Percentiles rank a stretch among this genome's conserved stretches.
phyloP scores from a whole-genome alignment of 2,888 invertebrate species.

The Amphipoea oculea region DNA sequence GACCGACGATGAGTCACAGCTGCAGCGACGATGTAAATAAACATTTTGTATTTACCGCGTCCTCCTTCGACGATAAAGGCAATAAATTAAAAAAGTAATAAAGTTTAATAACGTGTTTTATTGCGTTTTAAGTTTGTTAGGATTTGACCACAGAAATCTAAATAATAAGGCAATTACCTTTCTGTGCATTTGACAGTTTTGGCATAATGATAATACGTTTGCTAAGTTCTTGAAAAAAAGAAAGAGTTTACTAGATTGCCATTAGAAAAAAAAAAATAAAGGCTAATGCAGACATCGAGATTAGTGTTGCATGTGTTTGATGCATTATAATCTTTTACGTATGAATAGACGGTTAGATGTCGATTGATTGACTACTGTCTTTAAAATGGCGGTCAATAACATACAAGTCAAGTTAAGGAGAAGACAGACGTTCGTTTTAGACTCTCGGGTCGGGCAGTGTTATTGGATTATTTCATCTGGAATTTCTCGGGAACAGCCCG shows the following conservation, averaged over 20 bases:
- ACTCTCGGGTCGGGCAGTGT: neutral
- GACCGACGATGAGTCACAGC: conserved; percentile 17
- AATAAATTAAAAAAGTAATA: conserved; percentile 2
- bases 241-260: neutral
- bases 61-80: neutral
- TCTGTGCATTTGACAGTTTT: neutral
- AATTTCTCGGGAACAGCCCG: too few relatives aligned
- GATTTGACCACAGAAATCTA: neutral
- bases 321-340: neutral
- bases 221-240: neutral
- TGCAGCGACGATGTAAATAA: conserved; percentile 9
- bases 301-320: too few relatives aligned
- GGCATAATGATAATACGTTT: neutral
- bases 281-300: neutral
- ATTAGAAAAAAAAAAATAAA: neutral
- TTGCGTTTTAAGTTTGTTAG: neutral
- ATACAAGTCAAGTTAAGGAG: neutral
- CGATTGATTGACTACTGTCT: neutral
- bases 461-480: too few relatives aligned
- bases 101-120: neutral
- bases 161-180: too few relatives aligned
- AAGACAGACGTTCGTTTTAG: neutral
- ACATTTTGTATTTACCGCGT: neutral
- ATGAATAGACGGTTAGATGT: too few relatives aligned
- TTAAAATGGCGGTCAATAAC: neutral